Evolutionary conservation across 2,797 vertebrate genomes (phyloP).

Genomic region (Meriones psammophilus): DNA sequence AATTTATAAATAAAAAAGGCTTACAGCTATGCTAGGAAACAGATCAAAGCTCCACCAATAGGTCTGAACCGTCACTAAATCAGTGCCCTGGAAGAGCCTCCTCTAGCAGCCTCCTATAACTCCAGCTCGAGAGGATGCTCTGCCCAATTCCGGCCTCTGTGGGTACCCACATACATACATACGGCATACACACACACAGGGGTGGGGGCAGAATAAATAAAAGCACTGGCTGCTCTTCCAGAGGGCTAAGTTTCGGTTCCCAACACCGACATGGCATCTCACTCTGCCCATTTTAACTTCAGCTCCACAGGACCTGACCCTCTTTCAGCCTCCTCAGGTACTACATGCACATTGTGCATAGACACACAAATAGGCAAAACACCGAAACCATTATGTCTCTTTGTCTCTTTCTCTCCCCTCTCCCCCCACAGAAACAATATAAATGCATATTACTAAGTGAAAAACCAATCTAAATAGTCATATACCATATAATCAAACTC

Average conservation of each 20-base stretch:
- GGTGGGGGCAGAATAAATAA: background rate
- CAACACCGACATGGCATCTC: background rate
- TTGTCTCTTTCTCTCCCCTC: no score
- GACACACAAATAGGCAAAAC: background rate
- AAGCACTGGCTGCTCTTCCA: background rate
- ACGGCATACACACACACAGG: background rate
- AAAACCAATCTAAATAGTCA: background rate
- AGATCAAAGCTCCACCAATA: background rate
- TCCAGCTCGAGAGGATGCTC: background rate
- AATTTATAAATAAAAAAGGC: background rate
- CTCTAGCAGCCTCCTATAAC: background rate
- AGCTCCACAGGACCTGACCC: background rate
- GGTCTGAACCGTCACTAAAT: constrained; percentile 18
- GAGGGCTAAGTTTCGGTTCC: background rate
- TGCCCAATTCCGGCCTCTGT: background rate
- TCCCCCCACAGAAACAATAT: no score
- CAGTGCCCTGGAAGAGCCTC: background rate
- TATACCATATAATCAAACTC: background rate
- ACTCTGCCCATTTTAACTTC: background rate
- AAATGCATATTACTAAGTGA: background rate
- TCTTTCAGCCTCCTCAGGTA: background rate
- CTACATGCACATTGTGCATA: background rate
- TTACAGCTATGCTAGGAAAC: constrained; percentile 3
- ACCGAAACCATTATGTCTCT: no score
- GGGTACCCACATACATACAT: background rate